Conservation (phyloP, 2,113 vertebrate species). For the Ginglymostoma cirratum region DNA sequence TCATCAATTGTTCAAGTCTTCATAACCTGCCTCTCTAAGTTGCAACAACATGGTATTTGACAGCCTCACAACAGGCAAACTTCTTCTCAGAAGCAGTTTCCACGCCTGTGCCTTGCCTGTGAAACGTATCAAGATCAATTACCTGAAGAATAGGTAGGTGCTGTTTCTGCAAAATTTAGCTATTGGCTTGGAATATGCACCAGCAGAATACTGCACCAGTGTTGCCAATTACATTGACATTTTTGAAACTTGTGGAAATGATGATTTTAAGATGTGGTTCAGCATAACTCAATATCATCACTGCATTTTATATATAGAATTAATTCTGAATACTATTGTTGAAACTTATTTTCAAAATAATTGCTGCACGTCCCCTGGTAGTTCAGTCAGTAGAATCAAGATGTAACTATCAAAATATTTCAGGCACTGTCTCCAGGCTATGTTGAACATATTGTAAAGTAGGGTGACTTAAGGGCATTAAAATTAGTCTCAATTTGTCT, state of each 20-base stretch:
- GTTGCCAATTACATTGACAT: not conserved
- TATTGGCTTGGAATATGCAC: not conserved
- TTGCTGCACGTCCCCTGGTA: not conserved
- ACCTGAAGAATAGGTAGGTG: not conserved
- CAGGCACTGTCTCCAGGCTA: too few species aligned
- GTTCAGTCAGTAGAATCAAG: not conserved
- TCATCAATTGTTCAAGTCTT: not conserved
- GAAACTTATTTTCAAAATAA: not conserved
- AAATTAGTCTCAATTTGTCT: not conserved
- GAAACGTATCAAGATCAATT: not conserved
- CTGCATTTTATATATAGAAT: not conserved
- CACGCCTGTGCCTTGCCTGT: not conserved
- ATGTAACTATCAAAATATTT: not conserved
- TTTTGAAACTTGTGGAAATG: not conserved
- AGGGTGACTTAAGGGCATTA: not conserved
- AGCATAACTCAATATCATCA: not conserved
- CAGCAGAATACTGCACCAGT: not conserved
- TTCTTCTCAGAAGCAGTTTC: not conserved
- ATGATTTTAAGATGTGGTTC: not conserved
- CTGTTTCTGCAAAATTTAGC: not conserved
- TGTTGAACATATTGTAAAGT: not conserved
- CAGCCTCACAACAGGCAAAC: not conserved
- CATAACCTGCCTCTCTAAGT: not conserved
- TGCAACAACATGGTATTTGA: not conserved
- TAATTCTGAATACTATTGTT: not conserved